phyloP scores from a whole-genome alignment of 53 echinoderm and acorn worm genomes.

The Patiria pectinifera region DNA sequence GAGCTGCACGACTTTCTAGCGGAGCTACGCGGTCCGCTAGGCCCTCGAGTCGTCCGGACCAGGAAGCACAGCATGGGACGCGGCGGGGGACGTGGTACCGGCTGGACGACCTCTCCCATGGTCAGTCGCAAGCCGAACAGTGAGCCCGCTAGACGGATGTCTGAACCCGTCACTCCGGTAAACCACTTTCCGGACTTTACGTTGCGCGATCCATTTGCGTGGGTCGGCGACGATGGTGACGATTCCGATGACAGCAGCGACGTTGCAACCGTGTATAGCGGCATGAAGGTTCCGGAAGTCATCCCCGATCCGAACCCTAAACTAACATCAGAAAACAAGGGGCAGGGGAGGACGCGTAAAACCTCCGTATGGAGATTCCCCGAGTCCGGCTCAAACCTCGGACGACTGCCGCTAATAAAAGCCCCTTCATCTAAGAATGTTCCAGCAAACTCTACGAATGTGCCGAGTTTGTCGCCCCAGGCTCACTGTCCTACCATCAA shows the following conservation, averaged over 20 bases:
- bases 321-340: neutral
- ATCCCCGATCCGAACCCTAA: neutral
- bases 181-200: conserved; percentile 21
- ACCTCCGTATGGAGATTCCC: neutral
- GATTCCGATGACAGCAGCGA: neutral
- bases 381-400: neutral
- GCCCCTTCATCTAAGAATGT: too few species aligned
- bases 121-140: neutral
- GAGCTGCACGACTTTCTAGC: conserved; percentile 40
- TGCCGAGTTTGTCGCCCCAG: neutral
- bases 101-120: too few species aligned
- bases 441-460: too few species aligned
- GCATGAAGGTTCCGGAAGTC: neutral
- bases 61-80: conserved; percentile 17
- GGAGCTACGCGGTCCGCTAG: conserved; percentile 29
- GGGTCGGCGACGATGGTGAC: conserved; percentile 21
- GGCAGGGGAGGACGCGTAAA: neutral
- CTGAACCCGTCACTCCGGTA: neutral
- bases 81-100: neutral
- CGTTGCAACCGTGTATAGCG: neutral
- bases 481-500: neutral
- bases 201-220: conserved; percentile 26
- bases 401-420: neutral
- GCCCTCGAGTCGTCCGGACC: conserved; percentile 42
- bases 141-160: neutral